Conservation (phyloP, 2,113 vertebrate species). For the Atrichornis clamosus region DNA sequence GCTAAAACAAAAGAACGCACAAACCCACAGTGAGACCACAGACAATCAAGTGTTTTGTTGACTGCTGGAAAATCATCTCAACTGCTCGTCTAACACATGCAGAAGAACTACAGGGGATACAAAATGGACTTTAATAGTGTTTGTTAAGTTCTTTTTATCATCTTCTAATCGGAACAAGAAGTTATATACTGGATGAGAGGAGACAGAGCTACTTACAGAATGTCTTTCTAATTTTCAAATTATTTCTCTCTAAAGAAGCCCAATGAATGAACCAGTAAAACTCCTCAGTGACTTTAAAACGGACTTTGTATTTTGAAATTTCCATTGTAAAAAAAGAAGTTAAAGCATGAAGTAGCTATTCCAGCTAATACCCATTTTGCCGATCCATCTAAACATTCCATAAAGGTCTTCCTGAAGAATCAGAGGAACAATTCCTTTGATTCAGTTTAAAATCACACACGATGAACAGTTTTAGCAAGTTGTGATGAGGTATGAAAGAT, state of each 20-base stretch:
- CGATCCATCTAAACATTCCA: background rate
- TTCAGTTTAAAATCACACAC: background rate
- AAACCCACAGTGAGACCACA: background rate
- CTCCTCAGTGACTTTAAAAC: background rate
- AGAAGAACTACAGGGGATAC: background rate
- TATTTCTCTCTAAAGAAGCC: background rate
- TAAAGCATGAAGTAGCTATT: background rate
- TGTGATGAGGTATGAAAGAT: background rate
- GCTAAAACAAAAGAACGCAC: slow-evolving; percentile 70
- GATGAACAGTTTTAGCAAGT: background rate
- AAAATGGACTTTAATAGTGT: background rate
- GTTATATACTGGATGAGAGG: background rate
- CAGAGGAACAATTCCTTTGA: background rate
- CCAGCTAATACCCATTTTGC: background rate
- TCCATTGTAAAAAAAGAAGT: background rate
- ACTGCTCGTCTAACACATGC: background rate
- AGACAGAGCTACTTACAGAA: background rate
- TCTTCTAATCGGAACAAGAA: background rate
- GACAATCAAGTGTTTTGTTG: background rate
- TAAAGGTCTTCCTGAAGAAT: background rate
- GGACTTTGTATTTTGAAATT: background rate
- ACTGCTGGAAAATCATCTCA: background rate
- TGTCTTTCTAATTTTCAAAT: background rate
- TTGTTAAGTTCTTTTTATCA: background rate
- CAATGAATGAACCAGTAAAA: background rate